Percentiles rank a stretch among this genome's conserved stretches.
These are phyloP conservation scores for Cherax quadricarinatus DNA, from an alignment of 1,140 invertebrate species.

Conservation along the genomic window DNA sequence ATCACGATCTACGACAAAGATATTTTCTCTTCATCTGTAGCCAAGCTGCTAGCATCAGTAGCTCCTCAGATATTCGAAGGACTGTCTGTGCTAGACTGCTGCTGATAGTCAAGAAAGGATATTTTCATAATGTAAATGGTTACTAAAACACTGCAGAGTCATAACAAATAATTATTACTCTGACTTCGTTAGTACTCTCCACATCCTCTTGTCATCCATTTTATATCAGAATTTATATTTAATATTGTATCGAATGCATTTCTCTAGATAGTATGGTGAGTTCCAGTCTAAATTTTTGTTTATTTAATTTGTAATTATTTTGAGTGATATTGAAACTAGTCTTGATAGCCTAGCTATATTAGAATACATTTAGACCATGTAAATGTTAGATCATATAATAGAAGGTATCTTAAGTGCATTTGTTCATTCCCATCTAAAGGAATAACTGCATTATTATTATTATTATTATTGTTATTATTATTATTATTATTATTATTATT, in stretches of 20 bases:
- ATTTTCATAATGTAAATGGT: constrained; percentile 9
- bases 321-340: neutral
- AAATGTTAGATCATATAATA: no score
- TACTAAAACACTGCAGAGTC: neutral
- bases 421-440: no score
- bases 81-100: neutral
- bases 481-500: no score
- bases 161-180: neutral
- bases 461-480: no score
- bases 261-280: neutral
- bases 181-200: neutral
- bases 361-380: no score
- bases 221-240: neutral
- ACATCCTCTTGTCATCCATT: neutral
- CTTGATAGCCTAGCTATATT: no score
- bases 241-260: neutral
- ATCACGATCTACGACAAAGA: neutral
- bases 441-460: no score
- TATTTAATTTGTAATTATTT: neutral
- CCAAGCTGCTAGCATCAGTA: neutral
- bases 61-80: neutral
- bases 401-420: no score
- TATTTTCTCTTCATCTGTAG: neutral
- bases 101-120: constrained; percentile 11
- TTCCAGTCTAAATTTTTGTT: neutral